phyloP scores from a whole-genome alignment of 2,797 vertebrate species.

The Gambusia yucatana region DNA sequence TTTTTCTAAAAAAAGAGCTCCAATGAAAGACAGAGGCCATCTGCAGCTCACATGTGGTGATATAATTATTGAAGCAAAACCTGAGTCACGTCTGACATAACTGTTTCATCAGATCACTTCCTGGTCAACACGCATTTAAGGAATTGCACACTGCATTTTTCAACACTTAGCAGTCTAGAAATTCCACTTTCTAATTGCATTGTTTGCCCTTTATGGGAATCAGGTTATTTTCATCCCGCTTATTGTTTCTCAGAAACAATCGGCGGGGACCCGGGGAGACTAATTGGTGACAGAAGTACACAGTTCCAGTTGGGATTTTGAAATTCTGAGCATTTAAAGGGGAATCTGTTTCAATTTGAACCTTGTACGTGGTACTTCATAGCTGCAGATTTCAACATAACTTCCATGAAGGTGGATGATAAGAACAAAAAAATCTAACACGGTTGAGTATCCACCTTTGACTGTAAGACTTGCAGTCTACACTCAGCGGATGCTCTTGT shows the following conservation, averaged over 20 bases:
- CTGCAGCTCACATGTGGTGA: conserved; percentile 25
- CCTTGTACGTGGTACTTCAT: conserved; percentile 1
- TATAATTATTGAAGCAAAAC: conserved; percentile 16
- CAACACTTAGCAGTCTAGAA: conserved; percentile 24
- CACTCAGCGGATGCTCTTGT: background rate
- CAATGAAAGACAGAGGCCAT: conserved; percentile 33
- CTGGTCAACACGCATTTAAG: conserved; percentile 15
- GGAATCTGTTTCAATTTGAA: background rate
- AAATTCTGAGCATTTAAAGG: conserved; percentile 22
- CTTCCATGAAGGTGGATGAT: background rate
- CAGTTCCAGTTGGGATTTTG: background rate
- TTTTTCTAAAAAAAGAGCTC: background rate
- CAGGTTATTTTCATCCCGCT: conserved; percentile 13
- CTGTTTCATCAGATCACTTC: conserved; percentile 4
- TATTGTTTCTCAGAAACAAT: conserved; percentile 42
- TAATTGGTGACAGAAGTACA: background rate
- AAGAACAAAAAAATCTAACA: too few species aligned
- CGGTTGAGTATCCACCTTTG: background rate
- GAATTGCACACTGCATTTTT: conserved; percentile 23
- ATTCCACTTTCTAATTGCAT: conserved; percentile 5
- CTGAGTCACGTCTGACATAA: conserved; percentile 20
- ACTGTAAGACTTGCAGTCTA: background rate
- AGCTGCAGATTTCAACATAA: background rate
- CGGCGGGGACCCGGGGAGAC: background rate
- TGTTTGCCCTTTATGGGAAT: conserved; percentile 27